A percentile compares a stretch with the other conserved stretches of the same genome.
Conservation (phyloP, 1,140 invertebrate species). For the Rhopalosiphum maidis region DNA sequence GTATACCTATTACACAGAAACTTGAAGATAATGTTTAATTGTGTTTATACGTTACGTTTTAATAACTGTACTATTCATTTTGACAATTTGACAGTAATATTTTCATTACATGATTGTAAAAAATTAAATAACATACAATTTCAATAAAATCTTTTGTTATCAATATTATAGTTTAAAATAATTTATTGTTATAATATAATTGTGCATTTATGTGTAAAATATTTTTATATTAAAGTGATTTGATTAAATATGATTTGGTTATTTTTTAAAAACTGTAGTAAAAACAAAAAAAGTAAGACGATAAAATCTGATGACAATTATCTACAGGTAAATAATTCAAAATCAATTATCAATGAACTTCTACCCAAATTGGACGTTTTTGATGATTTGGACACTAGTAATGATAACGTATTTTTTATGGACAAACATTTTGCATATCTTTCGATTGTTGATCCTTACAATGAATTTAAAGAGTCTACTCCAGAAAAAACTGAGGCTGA, state of each 20-base stretch:
- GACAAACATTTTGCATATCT: background rate
- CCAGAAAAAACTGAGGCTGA: background rate
- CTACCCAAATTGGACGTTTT: background rate
- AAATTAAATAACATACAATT: background rate
- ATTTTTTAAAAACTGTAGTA: slow-evolving; percentile 14
- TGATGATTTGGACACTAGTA: background rate
- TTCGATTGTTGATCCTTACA: background rate
- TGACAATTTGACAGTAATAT: background rate
- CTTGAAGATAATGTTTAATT: background rate
- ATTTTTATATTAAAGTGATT: background rate
- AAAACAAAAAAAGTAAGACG: background rate
- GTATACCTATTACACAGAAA: background rate
- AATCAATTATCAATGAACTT: background rate
- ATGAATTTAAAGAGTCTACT: background rate
- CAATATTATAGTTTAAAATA: background rate
- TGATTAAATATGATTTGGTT: slow-evolving; percentile 7
- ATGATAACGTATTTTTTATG: background rate
- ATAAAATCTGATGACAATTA: too few species aligned
- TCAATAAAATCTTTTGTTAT: background rate
- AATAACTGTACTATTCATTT: background rate
- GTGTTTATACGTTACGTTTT: slow-evolving; percentile 8
- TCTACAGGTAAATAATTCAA: background rate
- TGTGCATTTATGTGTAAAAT: background rate
- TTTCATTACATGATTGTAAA: background rate
- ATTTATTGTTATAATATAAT: background rate